Evolutionary conservation across 2,113 vertebrate species (phyloP).

Genomic region (Raja brachyura): DNA sequence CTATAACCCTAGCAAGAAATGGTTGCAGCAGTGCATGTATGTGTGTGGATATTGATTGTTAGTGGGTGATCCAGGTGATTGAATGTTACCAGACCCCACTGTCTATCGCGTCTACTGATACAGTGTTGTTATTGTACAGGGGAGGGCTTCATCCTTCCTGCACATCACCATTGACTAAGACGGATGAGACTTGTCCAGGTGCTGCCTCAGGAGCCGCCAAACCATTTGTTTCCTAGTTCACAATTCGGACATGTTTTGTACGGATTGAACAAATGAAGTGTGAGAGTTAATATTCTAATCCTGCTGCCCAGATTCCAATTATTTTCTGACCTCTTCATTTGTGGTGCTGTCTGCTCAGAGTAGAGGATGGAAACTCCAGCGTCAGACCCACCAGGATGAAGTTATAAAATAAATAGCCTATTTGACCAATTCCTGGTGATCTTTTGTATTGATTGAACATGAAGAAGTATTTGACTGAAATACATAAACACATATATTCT

Average conservation of each 20-base stretch:
- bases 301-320: neutral
- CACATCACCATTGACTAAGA: neutral
- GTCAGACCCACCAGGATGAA: neutral
- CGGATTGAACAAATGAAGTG: neutral
- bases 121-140: neutral
- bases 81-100: neutral
- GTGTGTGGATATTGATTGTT: no score
- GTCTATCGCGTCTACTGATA: neutral
- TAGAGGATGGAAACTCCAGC: neutral
- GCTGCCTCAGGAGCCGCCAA: no score
- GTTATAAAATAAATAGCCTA: no score
- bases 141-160: neutral
- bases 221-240: no score
- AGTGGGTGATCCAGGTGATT: neutral
- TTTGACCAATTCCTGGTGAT: no score
- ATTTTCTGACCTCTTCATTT: neutral
- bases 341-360: neutral
- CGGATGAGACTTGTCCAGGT: neutral
- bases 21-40: no score
- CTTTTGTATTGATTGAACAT: no score
- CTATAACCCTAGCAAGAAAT: no score
- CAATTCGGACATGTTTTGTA: no score
- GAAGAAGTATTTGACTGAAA: no score
- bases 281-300: neutral
- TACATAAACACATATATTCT: no score